Percentiles rank a stretch among this genome's conserved stretches.
Evolutionary conservation across 2,797 vertebrate species (phyloP).

Genomic region (Sarcophilus harrisii): DNA sequence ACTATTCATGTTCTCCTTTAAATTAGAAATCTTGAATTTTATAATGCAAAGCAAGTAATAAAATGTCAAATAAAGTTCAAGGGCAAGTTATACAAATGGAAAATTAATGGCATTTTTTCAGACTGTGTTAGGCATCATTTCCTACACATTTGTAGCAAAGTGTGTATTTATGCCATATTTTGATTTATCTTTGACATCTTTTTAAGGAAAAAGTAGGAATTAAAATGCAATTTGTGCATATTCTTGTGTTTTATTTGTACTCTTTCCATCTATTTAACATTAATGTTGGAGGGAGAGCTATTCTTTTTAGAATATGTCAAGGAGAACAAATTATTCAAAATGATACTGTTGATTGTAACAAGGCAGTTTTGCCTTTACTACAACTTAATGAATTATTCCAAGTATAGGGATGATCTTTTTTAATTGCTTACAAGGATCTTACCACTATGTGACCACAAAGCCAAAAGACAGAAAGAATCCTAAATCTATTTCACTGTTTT

Average conservation of each 20-base stretch:
- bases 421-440: constrained; percentile 74
- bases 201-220: constrained; percentile 74
- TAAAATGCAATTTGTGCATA: constrained; percentile 74
- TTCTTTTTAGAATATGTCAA: constrained; percentile 75
- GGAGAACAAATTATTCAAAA: constrained; percentile 77
- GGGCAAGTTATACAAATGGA: constrained; percentile 74
- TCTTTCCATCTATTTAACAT: constrained; percentile 76
- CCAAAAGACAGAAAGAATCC: constrained; percentile 57
- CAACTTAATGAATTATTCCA: constrained; percentile 76
- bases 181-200: constrained; percentile 74
- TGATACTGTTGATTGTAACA: constrained; percentile 59
- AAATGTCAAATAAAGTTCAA: constrained; percentile 80
- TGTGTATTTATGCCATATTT: constrained; percentile 68
- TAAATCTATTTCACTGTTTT: constrained; percentile 54
- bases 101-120: constrained; percentile 81
- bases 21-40: constrained; percentile 66
- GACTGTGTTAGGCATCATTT: constrained; percentile 74
- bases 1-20: constrained; percentile 35
- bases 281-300: constrained; percentile 65
- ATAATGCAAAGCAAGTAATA: constrained; percentile 64
- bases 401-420: constrained; percentile 64
- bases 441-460: constrained; percentile 54
- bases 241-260: constrained; percentile 65
- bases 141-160: constrained; percentile 68
- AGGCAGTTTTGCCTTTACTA: constrained; percentile 65